Evolutionary conservation across 1,140 invertebrate species (phyloP).

Genomic region (Euglossa dilemma): DNA sequence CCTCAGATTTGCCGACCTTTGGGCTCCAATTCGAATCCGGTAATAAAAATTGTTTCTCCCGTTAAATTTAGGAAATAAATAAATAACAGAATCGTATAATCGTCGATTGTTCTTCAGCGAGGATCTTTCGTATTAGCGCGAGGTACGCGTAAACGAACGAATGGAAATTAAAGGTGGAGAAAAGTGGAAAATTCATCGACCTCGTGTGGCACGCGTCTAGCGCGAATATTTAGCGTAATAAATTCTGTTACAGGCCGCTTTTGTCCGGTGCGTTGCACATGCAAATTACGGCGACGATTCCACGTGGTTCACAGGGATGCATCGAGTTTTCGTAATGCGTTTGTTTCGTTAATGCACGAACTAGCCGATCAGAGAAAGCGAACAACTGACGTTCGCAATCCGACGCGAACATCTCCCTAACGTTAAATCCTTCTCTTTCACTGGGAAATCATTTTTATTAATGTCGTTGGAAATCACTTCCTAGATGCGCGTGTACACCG

Average conservation of each 20-base stretch:
- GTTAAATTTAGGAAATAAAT: no score
- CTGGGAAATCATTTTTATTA: background rate
- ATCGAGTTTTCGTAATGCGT: background rate
- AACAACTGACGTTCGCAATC: conserved; percentile 5
- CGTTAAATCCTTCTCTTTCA: conserved; percentile 3
- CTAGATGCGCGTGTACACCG: background rate
- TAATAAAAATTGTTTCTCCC: no score
- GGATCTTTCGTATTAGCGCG: no score
- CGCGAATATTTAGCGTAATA: background rate
- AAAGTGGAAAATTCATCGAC: background rate
- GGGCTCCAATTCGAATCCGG: no score
- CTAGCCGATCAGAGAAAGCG: conserved; percentile 22
- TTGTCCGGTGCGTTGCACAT: background rate
- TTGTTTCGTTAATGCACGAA: conserved; percentile 17
- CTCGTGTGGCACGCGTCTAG: no score
- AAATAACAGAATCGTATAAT: no score
- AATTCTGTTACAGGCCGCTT: background rate
- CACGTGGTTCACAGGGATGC: background rate
- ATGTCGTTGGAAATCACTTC: background rate
- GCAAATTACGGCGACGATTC: conserved; percentile 4
- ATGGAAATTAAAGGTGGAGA: no score
- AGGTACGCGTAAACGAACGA: no score
- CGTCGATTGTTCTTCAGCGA: no score
- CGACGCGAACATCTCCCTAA: conserved; percentile 1
- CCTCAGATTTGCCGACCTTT: no score